phyloP scores from a whole-genome alignment of 2,888 invertebrate genomes.

The Mylabris sibirica region DNA sequence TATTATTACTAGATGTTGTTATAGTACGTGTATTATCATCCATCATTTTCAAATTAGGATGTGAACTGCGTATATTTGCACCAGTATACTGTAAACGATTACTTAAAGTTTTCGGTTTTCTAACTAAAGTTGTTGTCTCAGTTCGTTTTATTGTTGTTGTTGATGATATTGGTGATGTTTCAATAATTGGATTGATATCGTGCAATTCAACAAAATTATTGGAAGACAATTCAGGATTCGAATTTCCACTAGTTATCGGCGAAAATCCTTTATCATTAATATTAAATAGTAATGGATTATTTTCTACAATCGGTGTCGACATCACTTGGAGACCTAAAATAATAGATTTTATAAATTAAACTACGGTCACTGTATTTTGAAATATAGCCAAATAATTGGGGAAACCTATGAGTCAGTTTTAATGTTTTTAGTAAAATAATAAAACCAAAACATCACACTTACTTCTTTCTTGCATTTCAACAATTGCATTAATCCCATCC shows the following conservation, averaged over 20 bases:
- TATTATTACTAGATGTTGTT: not conserved
- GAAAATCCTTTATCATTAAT: slow-evolving; percentile 47
- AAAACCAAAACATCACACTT: slow-evolving; percentile 35
- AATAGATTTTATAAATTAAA: not conserved
- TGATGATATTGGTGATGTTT: slow-evolving; percentile 48
- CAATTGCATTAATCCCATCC: slow-evolving; percentile 58
- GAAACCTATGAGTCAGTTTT: not conserved
- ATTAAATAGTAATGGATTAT: not conserved
- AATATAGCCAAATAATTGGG: not conserved
- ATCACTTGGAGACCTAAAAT: slow-evolving; percentile 54
- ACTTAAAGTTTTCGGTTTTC: slow-evolving; percentile 26
- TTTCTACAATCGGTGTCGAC: slow-evolving; percentile 57
- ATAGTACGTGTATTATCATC: not conserved
- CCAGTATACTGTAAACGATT: slow-evolving; percentile 31
- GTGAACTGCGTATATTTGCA: slow-evolving; percentile 27
- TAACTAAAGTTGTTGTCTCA: slow-evolving; percentile 15
- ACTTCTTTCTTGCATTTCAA: slow-evolving; percentile 58
- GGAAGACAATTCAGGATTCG: slow-evolving; percentile 57
- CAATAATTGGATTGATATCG: slow-evolving; percentile 26
- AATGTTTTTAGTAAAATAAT: no score
- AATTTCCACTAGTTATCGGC: slow-evolving; percentile 52
- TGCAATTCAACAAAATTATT: slow-evolving; percentile 25
- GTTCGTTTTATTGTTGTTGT: slow-evolving; percentile 39
- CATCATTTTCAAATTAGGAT: slow-evolving; percentile 26
- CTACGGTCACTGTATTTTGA: not conserved